Conservation (phyloP, 2,888 invertebrate species). For the Clunio marinus region DNA sequence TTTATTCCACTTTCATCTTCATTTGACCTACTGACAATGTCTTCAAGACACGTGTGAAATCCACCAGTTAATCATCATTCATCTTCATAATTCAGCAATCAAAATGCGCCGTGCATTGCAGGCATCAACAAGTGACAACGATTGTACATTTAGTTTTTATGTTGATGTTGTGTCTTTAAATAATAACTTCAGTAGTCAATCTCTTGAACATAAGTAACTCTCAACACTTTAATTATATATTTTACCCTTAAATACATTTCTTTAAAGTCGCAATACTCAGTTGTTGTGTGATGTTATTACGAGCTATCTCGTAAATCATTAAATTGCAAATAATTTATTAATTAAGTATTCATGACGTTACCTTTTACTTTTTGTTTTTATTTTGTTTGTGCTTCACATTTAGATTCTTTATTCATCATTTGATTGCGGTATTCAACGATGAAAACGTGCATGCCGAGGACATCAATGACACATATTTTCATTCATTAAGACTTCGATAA, state of each 20-base stretch:
- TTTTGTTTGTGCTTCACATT: background rate
- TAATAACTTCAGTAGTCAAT: background rate
- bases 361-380: background rate
- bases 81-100: background rate
- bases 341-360: background rate
- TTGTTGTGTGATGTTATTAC: background rate
- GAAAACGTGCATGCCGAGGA: background rate
- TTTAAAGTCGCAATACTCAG: too few species aligned
- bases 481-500: background rate
- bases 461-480: background rate
- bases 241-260: too few species aligned
- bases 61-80: background rate
- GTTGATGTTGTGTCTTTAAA: too few species aligned
- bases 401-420: slow-evolving; percentile 14
- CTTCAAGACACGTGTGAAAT: background rate
- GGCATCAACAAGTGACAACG: too few species aligned
- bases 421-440: slow-evolving; percentile 1
- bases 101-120: background rate
- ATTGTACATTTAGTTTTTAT: background rate
- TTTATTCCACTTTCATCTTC: background rate
- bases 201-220: slow-evolving; percentile 10
- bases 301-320: background rate
- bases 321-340: background rate
- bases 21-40: background rate
- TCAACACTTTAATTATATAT: background rate